phyloP scores from a whole-genome alignment of 2,888 invertebrate genomes.

The Baccha elongata region DNA sequence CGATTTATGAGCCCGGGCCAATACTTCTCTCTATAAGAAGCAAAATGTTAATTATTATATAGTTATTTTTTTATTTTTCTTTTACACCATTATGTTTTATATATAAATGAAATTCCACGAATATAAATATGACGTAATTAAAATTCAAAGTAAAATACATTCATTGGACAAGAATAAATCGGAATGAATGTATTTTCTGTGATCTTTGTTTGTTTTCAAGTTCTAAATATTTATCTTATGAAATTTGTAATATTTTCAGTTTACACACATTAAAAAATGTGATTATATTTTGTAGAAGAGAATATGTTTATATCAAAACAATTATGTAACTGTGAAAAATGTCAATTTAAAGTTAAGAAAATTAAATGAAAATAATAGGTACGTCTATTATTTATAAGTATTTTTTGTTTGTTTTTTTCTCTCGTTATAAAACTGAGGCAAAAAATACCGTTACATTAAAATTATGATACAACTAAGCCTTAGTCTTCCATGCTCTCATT shows the following conservation, averaged over 20 bases:
- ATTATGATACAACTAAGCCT: slow-evolving; percentile 57
- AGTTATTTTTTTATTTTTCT: slow-evolving; percentile 16
- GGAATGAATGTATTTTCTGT: slow-evolving; percentile 40
- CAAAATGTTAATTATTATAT: slow-evolving; percentile 32
- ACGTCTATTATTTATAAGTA: slow-evolving; percentile 50
- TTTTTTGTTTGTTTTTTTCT: slow-evolving; percentile 31
- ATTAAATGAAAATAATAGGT: slow-evolving; percentile 42
- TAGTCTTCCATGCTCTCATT: slow-evolving; percentile 83
- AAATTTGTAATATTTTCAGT: slow-evolving; percentile 35
- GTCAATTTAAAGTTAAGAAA: slow-evolving; percentile 54
- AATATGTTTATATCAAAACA: slow-evolving; percentile 60
- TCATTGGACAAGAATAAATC: slow-evolving; percentile 25
- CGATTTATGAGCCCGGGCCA: slow-evolving; percentile 38
- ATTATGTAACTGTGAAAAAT: slow-evolving; percentile 70
- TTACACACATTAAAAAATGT: slow-evolving; percentile 42
- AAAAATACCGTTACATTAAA: slow-evolving; percentile 46
- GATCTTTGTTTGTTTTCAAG: slow-evolving; percentile 17
- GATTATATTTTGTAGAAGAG: slow-evolving; percentile 29
- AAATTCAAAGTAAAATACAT: slow-evolving; percentile 34
- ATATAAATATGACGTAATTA: slow-evolving; percentile 41
- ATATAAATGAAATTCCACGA: slow-evolving; percentile 55
- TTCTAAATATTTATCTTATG: slow-evolving; percentile 20
- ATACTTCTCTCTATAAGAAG: slow-evolving; percentile 41
- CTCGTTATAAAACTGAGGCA: slow-evolving; percentile 45
- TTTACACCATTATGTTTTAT: slow-evolving; percentile 32